Evolutionary conservation across 2,113 vertebrate genomes (phyloP).

Genomic region (Columba livia): DNA sequence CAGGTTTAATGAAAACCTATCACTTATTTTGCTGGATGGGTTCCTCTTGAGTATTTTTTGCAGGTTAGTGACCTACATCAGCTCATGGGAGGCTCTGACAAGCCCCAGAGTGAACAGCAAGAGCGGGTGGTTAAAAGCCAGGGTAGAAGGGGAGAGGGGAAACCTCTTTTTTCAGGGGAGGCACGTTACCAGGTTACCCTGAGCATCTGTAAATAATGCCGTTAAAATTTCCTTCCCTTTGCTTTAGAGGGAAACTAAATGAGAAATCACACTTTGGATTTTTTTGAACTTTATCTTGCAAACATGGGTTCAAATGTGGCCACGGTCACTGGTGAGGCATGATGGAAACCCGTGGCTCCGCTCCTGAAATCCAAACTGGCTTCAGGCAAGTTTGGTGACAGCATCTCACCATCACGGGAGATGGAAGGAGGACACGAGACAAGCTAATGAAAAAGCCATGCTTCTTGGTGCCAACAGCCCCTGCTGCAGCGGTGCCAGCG

Average conservation of each 20-base stretch:
- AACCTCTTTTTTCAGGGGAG: too few relatives aligned
- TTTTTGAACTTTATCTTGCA: background rate
- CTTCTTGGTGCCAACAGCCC: too few relatives aligned
- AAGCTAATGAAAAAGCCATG: background rate
- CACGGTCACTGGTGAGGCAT: background rate
- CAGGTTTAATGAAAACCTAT: background rate
- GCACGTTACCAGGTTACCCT: too few relatives aligned
- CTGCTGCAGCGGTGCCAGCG: too few relatives aligned
- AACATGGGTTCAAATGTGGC: background rate
- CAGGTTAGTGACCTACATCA: background rate
- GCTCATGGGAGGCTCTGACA: background rate
- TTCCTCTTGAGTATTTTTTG: background rate
- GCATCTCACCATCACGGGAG: fast-evolving
- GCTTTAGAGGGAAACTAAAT: background rate
- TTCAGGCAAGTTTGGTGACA: fast-evolving
- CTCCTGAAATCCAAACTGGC: background rate
- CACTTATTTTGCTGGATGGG: background rate
- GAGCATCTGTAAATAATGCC: background rate
- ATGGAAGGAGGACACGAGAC: background rate
- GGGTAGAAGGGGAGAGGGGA: background rate
- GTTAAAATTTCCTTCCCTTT: background rate
- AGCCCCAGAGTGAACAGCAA: too few relatives aligned
- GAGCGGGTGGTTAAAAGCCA: background rate
- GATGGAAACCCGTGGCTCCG: background rate
- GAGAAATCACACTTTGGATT: background rate